Conservation (phyloP, 1,140 invertebrate genomes). For the Drosophila equinoxialis region DNA sequence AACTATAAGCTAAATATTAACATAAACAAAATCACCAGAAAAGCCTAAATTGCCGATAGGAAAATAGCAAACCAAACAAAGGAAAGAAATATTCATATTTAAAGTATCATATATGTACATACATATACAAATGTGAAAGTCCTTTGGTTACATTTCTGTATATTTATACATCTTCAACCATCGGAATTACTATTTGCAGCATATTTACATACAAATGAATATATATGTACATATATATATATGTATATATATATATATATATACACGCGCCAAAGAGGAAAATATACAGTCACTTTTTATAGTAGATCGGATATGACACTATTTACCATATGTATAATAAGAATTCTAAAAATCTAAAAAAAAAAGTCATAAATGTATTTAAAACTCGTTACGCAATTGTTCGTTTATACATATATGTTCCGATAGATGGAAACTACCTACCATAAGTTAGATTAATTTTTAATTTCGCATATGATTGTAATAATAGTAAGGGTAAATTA, state of each 20-base stretch:
- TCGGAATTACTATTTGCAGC: constrained; percentile 56
- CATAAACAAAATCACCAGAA: constrained; percentile 73
- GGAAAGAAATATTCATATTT: constrained; percentile 69
- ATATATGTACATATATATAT: constrained; percentile 26
- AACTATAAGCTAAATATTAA: constrained; percentile 26
- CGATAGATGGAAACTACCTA: neutral
- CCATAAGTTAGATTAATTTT: neutral
- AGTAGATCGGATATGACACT: neutral
- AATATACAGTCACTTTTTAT: constrained; percentile 16
- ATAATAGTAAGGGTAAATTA: neutral
- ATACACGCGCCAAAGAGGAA: constrained; percentile 25
- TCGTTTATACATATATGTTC: neutral
- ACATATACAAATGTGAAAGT: constrained; percentile 40
- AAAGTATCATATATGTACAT: constrained; percentile 59
- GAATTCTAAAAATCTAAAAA: neutral
- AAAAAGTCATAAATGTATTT: neutral
- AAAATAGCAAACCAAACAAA: constrained; percentile 42
- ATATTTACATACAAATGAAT: constrained; percentile 66
- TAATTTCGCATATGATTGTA: neutral
- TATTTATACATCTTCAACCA: constrained; percentile 40
- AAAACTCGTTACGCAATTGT: constrained; percentile 15
- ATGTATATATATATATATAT: constrained; percentile 42
- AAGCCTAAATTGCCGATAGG: constrained; percentile 64
- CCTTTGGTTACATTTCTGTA: constrained; percentile 10
- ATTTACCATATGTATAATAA: neutral